Conservation (phyloP, 2,888 invertebrate genomes). For the Hemistola chrysoprasaria region DNA sequence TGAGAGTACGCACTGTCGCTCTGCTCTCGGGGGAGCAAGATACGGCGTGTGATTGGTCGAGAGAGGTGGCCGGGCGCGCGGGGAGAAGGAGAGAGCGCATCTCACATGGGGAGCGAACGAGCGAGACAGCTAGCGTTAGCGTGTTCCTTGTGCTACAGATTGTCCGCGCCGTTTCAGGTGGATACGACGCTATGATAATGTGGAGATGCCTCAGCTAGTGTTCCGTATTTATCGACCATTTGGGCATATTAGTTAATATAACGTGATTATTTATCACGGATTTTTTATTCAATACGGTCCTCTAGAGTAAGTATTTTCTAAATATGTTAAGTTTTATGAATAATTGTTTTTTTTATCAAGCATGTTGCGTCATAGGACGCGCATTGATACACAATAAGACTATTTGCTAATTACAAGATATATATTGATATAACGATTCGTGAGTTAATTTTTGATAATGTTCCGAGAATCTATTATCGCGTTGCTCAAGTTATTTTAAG, state of each 20-base stretch:
- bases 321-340: background rate
- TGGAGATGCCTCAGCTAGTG: constrained; percentile 64
- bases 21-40: constrained; percentile 81
- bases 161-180: constrained; percentile 72
- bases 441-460: constrained; percentile 31
- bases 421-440: constrained; percentile 19
- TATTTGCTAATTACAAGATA: constrained; percentile 33
- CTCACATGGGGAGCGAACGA: constrained; percentile 58
- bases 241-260: too few relatives aligned
- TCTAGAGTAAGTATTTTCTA: too few relatives aligned
- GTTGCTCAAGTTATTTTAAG: constrained; percentile 29
- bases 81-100: constrained; percentile 75
- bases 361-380: constrained; percentile 20
- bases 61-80: constrained; percentile 63
- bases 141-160: constrained; percentile 72
- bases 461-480: constrained; percentile 30
- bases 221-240: constrained; percentile 28
- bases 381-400: constrained; percentile 13
- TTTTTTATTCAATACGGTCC: too few relatives aligned
- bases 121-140: constrained; percentile 66
- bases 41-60: constrained; percentile 79
- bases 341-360: background rate
- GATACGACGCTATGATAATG: constrained; percentile 71
- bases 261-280: too few relatives aligned
- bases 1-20: constrained; percentile 82